Evolutionary conservation across 2,113 vertebrate species (phyloP).

Genomic region (Suricata suricatta): DNA sequence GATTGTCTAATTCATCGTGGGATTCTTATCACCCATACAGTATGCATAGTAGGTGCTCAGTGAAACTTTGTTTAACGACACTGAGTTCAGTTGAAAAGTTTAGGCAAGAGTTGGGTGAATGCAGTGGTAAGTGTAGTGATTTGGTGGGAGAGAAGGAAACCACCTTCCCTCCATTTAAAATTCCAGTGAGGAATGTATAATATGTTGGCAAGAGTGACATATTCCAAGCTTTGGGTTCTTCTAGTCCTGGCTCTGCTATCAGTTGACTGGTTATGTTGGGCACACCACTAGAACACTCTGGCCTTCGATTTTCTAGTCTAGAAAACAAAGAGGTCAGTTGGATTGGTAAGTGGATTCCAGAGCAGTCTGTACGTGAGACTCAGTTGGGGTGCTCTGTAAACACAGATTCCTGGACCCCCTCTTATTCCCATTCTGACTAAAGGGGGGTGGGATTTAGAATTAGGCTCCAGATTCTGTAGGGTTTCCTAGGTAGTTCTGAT

Average conservation of each 20-base stretch:
- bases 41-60: not conserved
- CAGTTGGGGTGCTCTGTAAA: not conserved
- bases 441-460: not conserved
- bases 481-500: not conserved
- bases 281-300: not conserved
- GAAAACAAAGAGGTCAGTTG: not conserved
- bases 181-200: not conserved
- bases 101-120: not conserved
- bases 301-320: not conserved
- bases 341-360: not conserved
- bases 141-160: not conserved
- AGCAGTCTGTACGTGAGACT: not conserved
- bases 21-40: not conserved
- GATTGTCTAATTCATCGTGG: not conserved
- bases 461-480: not conserved
- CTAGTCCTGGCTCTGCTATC: not conserved
- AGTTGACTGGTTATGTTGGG: not conserved
- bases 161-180: not conserved
- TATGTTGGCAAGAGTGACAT: rapidly evolving
- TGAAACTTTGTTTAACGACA: not conserved
- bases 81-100: not conserved
- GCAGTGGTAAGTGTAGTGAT: not conserved
- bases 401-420: not conserved
- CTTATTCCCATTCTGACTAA: not conserved
- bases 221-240: not conserved